Evolutionary conservation across 2,797 vertebrate genomes (phyloP).

Genomic region (Nannoperca obscura): DNA sequence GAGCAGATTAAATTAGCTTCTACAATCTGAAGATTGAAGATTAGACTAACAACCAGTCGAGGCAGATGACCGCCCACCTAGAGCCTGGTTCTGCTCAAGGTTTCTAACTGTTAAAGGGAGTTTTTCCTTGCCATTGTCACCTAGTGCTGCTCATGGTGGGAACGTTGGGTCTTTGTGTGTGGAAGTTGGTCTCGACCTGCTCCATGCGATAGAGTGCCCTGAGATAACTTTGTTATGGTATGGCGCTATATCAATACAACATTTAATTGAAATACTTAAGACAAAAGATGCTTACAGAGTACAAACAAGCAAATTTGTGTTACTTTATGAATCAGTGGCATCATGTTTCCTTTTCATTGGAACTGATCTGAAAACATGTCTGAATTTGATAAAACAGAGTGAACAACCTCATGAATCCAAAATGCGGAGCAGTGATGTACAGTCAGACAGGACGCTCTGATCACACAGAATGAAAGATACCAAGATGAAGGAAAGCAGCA

Average conservation of each 20-base stretch:
- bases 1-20: background rate
- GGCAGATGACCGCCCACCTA: too few species aligned
- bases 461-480: conserved; percentile 8
- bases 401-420: conserved; percentile 7
- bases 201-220: too few species aligned
- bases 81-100: too few species aligned
- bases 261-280: too few species aligned
- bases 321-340: background rate
- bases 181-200: too few species aligned
- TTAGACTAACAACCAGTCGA: background rate
- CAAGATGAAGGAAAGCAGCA: conserved; percentile 1
- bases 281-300: background rate
- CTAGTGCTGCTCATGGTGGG: too few species aligned
- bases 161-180: too few species aligned
- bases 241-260: too few species aligned
- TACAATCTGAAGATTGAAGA: background rate
- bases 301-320: background rate
- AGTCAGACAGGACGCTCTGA: conserved; percentile 3
- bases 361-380: background rate
- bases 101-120: too few species aligned
- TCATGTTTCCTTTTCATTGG: background rate
- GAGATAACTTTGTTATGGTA: too few species aligned
- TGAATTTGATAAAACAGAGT: background rate
- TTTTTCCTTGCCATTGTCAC: too few species aligned
- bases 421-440: background rate